Evolutionary conservation across 2,797 vertebrate genomes (phyloP).

Genomic region (Premnoplex brunnescens): DNA sequence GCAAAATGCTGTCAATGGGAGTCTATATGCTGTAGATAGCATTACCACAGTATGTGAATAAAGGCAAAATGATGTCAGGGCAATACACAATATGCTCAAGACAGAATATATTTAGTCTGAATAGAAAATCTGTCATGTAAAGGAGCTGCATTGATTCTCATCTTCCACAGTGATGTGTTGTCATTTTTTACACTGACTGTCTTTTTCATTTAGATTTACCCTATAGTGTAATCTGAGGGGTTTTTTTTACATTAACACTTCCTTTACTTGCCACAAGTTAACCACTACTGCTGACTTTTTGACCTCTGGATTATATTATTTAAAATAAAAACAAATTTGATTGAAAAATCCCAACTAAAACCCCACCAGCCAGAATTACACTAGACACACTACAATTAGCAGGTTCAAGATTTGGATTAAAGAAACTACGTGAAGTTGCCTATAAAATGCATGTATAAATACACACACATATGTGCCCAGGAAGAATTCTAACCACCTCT

Average conservation of each 20-base stretch:
- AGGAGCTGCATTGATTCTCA: slow-evolving; percentile 54
- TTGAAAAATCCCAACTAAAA: not conserved
- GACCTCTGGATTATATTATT: not conserved
- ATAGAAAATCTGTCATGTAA: slow-evolving; percentile 53
- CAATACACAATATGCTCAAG: slow-evolving; percentile 56
- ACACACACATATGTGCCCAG: fast-evolving
- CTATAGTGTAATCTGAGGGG: not conserved
- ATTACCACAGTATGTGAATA: slow-evolving; percentile 42
- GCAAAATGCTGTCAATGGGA: slow-evolving; percentile 58
- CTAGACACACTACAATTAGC: not conserved
- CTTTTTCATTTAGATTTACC: slow-evolving; percentile 58
- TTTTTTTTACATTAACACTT: slow-evolving; percentile 20
- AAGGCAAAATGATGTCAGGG: slow-evolving; percentile 67
- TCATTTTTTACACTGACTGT: slow-evolving; percentile 60
- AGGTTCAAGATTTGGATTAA: not conserved
- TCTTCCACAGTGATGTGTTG: slow-evolving; percentile 52
- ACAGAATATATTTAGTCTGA: slow-evolving; percentile 59
- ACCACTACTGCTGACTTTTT: not conserved
- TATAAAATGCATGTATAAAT: not conserved
- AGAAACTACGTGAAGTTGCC: not conserved
- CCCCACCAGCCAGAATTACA: not conserved
- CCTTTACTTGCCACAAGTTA: not conserved
- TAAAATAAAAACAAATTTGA: not conserved
- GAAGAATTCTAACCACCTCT: not conserved
- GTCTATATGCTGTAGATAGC: slow-evolving; percentile 56